These are phyloP conservation scores for Oncorhynchus masou DNA, from an alignment of 2,113 vertebrate species.

Conservation along the genomic window DNA sequence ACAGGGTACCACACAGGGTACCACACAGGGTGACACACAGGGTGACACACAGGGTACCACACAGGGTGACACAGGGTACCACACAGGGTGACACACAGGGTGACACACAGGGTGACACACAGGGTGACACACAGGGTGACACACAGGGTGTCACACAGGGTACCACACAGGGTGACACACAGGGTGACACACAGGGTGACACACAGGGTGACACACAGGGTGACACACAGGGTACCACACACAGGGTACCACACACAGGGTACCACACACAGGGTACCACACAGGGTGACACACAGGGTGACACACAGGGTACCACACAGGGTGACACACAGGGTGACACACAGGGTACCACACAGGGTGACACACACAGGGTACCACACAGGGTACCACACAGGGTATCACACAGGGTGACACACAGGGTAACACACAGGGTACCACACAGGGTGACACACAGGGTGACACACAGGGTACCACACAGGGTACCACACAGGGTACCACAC, in stretches of 20 bases:
- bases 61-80: too few relatives aligned
- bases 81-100: too few relatives aligned
- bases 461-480: not conserved
- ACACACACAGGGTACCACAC: not conserved
- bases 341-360: too few relatives aligned
- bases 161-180: not conserved
- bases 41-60: not conserved
- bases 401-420: not conserved
- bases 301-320: not conserved
- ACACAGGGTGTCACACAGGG: not conserved
- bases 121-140: not conserved
- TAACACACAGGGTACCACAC: too few relatives aligned
- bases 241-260: not conserved
- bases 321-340: not conserved
- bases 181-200: not conserved
- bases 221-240: not conserved
- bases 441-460: too few relatives aligned
- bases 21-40: too few relatives aligned
- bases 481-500: not conserved
- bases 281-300: not conserved
- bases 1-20: not conserved
- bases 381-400: not conserved
- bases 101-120: not conserved
- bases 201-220: not conserved
- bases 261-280: not conserved